A percentile compares a stretch with the other conserved stretches of the same genome.
phyloP scores from a whole-genome alignment of 2,888 invertebrate species.

The Amiota minor region DNA sequence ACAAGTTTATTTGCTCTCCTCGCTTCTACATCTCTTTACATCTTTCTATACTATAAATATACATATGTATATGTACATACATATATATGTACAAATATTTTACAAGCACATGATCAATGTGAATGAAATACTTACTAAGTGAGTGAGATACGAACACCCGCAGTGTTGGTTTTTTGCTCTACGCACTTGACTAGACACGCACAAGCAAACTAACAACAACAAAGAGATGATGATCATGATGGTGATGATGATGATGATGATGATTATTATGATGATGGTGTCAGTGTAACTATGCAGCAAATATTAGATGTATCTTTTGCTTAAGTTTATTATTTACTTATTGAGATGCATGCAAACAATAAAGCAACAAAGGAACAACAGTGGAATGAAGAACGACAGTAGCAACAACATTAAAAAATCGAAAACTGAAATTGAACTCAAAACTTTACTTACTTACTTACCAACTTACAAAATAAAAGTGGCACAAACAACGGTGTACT shows the following conservation, averaged over 20 bases:
- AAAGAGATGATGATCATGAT: too few relatives aligned
- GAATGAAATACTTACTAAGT: too few relatives aligned
- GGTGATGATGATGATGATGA: too few relatives aligned
- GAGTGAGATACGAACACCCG: constrained; percentile 4
- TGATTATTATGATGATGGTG: background rate
- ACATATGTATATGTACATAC: too few relatives aligned
- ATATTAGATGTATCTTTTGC: too few relatives aligned
- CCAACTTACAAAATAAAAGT: constrained; percentile 43
- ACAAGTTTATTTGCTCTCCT: constrained; percentile 6
- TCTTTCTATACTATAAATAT: too few relatives aligned
- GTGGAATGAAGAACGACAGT: too few relatives aligned
- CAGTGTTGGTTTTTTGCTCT: background rate
- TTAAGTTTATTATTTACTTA: too few relatives aligned
- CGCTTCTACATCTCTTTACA: background rate
- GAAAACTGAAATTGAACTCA: constrained; percentile 57
- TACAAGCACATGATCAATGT: too few relatives aligned
- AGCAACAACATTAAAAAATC: constrained; percentile 56
- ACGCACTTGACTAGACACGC: constrained; percentile 27
- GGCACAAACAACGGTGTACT: constrained; percentile 61
- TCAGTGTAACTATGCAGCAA: background rate
- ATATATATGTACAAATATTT: too few relatives aligned
- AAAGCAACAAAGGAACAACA: too few relatives aligned
- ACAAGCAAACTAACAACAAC: constrained; percentile 50
- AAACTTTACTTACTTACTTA: constrained; percentile 16
- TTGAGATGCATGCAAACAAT: too few relatives aligned